Percentiles rank a stretch among this genome's conserved stretches.
These are phyloP conservation scores for Chrysodeixis includens DNA, from an alignment of 2,888 invertebrate genomes.

Conservation along the genomic window DNA sequence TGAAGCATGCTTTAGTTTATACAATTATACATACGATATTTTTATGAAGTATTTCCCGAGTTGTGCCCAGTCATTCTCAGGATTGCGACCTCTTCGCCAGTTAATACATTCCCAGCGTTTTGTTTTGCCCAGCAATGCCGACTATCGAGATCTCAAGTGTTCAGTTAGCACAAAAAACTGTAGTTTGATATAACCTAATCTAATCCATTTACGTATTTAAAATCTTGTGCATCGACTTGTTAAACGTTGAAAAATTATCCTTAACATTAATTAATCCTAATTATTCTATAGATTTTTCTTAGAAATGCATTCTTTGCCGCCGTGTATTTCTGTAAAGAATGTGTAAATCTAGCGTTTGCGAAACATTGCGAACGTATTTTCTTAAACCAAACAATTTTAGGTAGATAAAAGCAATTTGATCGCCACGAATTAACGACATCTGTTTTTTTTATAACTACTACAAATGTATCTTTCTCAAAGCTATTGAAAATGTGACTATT, in stretches of 20 bases:
- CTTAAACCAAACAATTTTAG: constrained; percentile 19
- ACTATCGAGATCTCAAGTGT: constrained; percentile 55
- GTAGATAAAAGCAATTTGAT: constrained; percentile 38
- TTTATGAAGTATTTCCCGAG: too few species aligned
- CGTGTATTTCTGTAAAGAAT: constrained; percentile 39
- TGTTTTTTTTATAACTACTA: too few species aligned
- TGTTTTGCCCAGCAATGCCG: constrained; percentile 52
- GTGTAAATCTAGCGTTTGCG: constrained; percentile 46
- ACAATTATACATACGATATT: too few species aligned
- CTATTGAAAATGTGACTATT: too few species aligned
- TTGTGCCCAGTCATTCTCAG: background rate
- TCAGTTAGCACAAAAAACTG: constrained; percentile 48
- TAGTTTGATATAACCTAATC: constrained; percentile 47
- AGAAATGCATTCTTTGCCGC: constrained; percentile 53
- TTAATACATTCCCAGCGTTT: constrained; percentile 18
- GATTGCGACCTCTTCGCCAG: background rate
- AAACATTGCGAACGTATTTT: constrained; percentile 10
- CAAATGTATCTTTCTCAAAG: too few species aligned
- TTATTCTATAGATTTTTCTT: constrained; percentile 39
- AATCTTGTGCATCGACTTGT: constrained; percentile 60
- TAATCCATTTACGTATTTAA: constrained; percentile 61
- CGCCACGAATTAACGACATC: constrained; percentile 21
- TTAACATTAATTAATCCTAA: constrained; percentile 45
- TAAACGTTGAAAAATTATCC: constrained; percentile 56
- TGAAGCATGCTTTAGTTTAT: too few species aligned